Conservation (phyloP, 2,113 vertebrate species). For the Neofelis nebulosa region DNA sequence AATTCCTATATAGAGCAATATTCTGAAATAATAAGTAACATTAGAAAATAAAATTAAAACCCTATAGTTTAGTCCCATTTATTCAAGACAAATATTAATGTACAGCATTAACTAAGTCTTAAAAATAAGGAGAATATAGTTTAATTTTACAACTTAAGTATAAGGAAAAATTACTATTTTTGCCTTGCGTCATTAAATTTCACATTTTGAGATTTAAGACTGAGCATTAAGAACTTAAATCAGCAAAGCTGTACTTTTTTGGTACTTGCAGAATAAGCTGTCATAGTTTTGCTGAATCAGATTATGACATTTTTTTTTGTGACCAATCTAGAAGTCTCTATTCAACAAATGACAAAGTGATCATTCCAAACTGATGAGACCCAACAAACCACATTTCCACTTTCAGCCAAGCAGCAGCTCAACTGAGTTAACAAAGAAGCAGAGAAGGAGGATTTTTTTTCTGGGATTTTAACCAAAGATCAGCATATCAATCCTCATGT, state of each 20-base stretch:
- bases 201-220: constrained; percentile 12
- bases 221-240: constrained; percentile 4
- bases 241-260: constrained; percentile 29
- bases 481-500: background rate
- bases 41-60: constrained; percentile 8
- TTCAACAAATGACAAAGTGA: constrained; percentile 55
- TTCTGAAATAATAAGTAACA: background rate
- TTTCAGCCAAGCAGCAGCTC: constrained; percentile 24
- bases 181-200: constrained; percentile 27
- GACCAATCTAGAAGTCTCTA: background rate
- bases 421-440: background rate
- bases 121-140: background rate
- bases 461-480: background rate
- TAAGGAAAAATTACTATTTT: background rate
- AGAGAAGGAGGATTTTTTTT: constrained; percentile 3
- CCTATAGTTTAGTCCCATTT: background rate
- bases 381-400: constrained; percentile 45
- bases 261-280: constrained; percentile 2
- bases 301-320: background rate
- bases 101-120: background rate
- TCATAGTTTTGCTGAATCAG: constrained; percentile 64
- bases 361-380: constrained; percentile 29
- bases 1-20: background rate
- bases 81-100: background rate
- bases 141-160: constrained; percentile 36